phyloP scores from a whole-genome alignment of 2,888 invertebrate genomes.

The Acronicta alni region DNA sequence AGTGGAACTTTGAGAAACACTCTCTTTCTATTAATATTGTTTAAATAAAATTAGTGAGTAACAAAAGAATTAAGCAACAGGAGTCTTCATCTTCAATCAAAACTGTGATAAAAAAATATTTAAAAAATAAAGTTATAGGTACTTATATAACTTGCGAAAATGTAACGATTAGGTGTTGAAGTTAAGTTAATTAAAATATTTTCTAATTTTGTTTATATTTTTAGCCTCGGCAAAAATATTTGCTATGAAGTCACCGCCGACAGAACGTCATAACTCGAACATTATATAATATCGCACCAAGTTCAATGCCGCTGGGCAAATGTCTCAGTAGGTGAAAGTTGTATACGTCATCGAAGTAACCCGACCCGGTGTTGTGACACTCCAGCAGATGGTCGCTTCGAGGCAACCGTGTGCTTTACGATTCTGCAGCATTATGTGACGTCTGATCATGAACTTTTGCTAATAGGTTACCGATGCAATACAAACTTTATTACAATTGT shows the following conservation, averaged over 20 bases:
- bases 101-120: too few species aligned
- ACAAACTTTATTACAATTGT: conserved; percentile 10
- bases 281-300: conserved; percentile 67
- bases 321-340: conserved; percentile 79
- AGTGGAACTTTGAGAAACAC: background rate
- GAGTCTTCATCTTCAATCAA: too few species aligned
- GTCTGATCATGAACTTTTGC: conserved; percentile 57
- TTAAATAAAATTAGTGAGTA: too few species aligned
- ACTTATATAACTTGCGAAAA: background rate
- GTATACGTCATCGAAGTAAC: conserved; percentile 62
- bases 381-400: conserved; percentile 45
- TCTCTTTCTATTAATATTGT: too few species aligned
- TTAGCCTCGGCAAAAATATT: background rate
- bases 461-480: background rate
- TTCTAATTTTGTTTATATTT: conserved; percentile 4
- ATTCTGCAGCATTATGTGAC: conserved; percentile 42
- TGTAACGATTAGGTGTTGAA: background rate
- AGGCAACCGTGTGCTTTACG: conserved; percentile 36
- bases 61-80: too few species aligned
- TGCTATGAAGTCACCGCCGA: conserved; percentile 1
- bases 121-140: too few species aligned
- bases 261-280: conserved; percentile 54
- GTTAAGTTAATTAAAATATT: background rate
- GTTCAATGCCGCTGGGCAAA: conserved; percentile 80
- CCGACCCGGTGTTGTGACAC: conserved; percentile 54